Percentiles rank a stretch among this genome's conserved stretches.
These are phyloP conservation scores for Glareola pratincola DNA, from an alignment of 2,113 vertebrate species.

Conservation along the genomic window DNA sequence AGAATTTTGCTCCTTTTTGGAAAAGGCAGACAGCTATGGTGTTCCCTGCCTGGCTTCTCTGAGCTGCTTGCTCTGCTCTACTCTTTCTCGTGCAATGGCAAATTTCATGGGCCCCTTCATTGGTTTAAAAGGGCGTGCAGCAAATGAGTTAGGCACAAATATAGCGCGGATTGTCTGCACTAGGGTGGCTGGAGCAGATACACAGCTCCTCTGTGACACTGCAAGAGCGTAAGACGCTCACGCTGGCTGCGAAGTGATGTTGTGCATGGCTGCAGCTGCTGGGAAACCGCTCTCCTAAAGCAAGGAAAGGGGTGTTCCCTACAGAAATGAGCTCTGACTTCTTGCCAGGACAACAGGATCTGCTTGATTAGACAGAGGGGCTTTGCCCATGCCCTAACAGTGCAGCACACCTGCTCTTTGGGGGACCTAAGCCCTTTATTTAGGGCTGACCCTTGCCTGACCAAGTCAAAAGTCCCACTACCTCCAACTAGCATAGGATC, in stretches of 20 bases:
- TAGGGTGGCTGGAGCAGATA: neutral
- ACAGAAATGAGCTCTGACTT: neutral
- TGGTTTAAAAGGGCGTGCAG: neutral
- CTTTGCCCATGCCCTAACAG: neutral
- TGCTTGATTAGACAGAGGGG: neutral
- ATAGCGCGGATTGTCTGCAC: neutral
- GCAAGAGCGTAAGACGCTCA: neutral
- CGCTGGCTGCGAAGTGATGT: neutral
- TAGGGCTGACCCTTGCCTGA: neutral
- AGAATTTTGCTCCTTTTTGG: neutral
- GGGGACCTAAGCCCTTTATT: neutral
- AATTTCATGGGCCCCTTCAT: neutral
- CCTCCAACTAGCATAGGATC: neutral
- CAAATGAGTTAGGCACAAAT: neutral
- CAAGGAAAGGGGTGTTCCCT: neutral
- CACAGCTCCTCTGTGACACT: neutral
- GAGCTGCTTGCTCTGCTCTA: fast-evolving
- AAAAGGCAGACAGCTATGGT: neutral
- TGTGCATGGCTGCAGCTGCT: neutral
- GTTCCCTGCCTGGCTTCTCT: neutral
- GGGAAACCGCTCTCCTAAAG: neutral
- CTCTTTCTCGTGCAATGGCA: neutral
- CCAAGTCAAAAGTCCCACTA: neutral
- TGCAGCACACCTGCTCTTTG: neutral
- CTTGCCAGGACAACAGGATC: neutral